phyloP scores from a whole-genome alignment of 2,113 vertebrate genomes.

The Pycnonotus jocosus region DNA sequence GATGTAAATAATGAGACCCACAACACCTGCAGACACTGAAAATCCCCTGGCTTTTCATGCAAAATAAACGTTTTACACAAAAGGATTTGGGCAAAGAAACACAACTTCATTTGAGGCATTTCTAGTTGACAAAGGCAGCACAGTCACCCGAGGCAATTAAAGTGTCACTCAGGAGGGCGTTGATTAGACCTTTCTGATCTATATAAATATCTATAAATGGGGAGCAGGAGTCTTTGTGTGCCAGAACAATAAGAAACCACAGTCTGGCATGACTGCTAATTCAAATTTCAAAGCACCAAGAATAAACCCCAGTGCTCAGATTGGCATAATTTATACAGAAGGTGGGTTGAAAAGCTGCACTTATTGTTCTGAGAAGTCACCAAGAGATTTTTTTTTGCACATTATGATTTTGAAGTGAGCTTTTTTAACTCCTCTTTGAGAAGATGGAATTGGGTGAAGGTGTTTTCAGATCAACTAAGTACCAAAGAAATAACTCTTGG shows the following conservation, averaged over 20 bases:
- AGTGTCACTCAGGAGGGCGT: neutral
- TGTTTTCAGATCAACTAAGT: neutral
- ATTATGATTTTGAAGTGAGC: neutral
- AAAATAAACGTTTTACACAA: neutral
- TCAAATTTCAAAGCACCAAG: conserved; percentile 36
- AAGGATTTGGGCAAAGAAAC: neutral
- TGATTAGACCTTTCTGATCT: conserved; percentile 25
- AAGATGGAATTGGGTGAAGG: neutral
- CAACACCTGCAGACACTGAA: neutral
- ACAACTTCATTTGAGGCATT: neutral
- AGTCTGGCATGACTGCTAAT: conserved; percentile 19
- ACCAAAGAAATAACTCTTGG: neutral
- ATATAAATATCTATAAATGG: neutral
- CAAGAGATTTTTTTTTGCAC: conserved; percentile 1
- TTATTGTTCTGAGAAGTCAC: conserved; percentile 35
- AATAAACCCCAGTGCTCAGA: conserved; percentile 14
- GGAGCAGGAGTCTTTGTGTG: conserved; percentile 10
- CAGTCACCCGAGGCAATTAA: neutral
- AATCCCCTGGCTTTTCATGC: neutral
- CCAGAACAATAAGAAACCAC: conserved; percentile 37
- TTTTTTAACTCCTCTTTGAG: neutral
- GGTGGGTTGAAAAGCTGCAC: conserved; percentile 22
- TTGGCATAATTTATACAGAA: conserved; percentile 35
- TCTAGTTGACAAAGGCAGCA: conserved; percentile 2
- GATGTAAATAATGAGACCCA: neutral